Base-by-base conservation (phyloP, 2,888 invertebrate species). In the Balanococcus diminutus region DNA sequence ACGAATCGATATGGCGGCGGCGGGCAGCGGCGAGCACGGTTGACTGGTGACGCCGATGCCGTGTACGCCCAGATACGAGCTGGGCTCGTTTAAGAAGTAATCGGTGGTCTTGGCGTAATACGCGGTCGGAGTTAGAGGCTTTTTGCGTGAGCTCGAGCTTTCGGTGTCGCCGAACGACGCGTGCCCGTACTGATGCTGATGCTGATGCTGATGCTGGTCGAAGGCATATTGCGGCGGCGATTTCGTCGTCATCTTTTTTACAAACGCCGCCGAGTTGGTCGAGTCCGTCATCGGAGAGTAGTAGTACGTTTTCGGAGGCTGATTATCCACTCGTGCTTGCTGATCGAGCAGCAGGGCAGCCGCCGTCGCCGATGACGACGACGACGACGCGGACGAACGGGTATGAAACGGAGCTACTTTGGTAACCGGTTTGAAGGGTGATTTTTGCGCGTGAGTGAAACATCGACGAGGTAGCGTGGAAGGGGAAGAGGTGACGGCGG, bases 371-470 rank as follows among this genome's bases (percentile, higher is more conserved):
- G 56, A 22, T 56, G 19, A 8, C 0, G 9, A 22, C 6, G n/a
- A 0, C 22, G 22, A 0, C 22, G 56, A 9, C 22, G 56, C 5
- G 3, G 19, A 9, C 19, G 36, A 36, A 79, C 36, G 9, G 3
- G 32, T 79, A 36, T 79, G 75, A 87, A 8, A 88, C 88, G 11
- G 87, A 87, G 75, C 87, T 87, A 86, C 91, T 90, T 88, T 90
- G 51, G 90, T 86, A 88, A 90, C 87, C 91, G 94, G 95, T 88
- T 93, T 93, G 89, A 95, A 95, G 3, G 94, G 94, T 11, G 95
- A 95, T 91, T 94, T 92, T 0, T 94, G 94, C 0, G 94, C 95
- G 89, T 95, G 95, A 31, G 93, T 94, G 88, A 95, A 95, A 88
- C 94, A 92, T 89, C 94, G 36, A 36, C 61, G 61, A 16, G 28